Conservation (phyloP, 2,888 invertebrate genomes). For the Polia nebulosa region DNA sequence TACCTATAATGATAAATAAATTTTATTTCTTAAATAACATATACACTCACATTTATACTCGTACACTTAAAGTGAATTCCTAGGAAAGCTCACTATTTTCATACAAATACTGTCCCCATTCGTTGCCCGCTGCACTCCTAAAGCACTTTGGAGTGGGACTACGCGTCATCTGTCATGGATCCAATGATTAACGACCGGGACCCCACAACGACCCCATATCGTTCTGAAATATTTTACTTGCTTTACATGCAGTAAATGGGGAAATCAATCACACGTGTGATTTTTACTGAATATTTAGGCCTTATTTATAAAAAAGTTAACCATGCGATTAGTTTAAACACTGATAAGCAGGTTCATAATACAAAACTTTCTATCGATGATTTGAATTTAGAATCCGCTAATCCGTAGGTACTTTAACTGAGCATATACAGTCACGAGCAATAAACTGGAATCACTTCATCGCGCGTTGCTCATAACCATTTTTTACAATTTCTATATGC, state of each 20-base stretch:
- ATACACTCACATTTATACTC: neutral
- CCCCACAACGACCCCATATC: no score
- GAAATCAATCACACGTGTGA: conserved; percentile 23
- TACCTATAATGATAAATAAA: no score
- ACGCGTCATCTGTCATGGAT: conserved; percentile 4
- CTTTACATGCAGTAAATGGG: neutral
- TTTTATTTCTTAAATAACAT: no score
- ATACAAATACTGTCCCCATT: conserved; percentile 8
- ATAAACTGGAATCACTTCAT: no score
- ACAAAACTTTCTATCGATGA: no score
- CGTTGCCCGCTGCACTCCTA: conserved; percentile 6
- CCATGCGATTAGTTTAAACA: no score
- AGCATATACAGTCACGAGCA: no score
- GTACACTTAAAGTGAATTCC: neutral
- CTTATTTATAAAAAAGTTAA: neutral
- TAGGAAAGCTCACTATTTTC: conserved; percentile 13
- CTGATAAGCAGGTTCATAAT: no score
- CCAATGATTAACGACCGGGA: conserved; percentile 7
- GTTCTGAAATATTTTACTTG: neutral
- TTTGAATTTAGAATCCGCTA: no score
- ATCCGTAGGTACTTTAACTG: no score
- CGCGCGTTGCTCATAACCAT: no score
- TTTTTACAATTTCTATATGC: no score
- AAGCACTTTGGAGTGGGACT: conserved; percentile 8
- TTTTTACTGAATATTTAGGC: neutral